These are phyloP conservation scores for Semotilus atromaculatus DNA, from an alignment of 2,797 vertebrate species.

Conservation along the genomic window DNA sequence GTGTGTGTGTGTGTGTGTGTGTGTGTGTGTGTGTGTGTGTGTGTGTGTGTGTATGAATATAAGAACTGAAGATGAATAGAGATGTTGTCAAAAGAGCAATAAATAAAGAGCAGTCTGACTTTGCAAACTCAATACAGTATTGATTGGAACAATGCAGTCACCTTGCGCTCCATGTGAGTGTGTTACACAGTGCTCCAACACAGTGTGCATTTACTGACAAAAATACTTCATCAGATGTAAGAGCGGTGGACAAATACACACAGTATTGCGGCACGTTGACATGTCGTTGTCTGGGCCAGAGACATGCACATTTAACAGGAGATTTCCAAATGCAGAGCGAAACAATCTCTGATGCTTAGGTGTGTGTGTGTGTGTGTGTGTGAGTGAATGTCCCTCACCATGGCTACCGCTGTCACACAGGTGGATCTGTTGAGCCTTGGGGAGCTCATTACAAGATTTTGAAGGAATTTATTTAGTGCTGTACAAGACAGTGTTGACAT, in stretches of 20 bases:
- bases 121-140: background rate
- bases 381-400: slow-evolving; percentile 7
- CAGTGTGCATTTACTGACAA: background rate
- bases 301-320: background rate
- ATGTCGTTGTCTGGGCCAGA: background rate
- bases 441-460: slow-evolving; percentile 26
- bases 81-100: background rate
- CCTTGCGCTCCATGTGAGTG: slow-evolving; percentile 17
- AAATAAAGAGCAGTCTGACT: background rate
- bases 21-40: no score
- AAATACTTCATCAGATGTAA: background rate
- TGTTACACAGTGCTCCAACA: background rate
- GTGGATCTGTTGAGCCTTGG: background rate
- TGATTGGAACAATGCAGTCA: slow-evolving; percentile 17
- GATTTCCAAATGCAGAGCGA: background rate
- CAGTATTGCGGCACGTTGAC: background rate
- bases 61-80: background rate
- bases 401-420: slow-evolving; percentile 14
- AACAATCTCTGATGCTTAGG: background rate
- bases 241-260: background rate
- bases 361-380: background rate
- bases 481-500: background rate
- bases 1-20: no score
- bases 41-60: no score
- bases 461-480: background rate